Evolutionary conservation across 2,113 vertebrate genomes (phyloP), one percentile per base, ranked within the genome.

Genomic region (Hoplias malabaricus): DNA sequence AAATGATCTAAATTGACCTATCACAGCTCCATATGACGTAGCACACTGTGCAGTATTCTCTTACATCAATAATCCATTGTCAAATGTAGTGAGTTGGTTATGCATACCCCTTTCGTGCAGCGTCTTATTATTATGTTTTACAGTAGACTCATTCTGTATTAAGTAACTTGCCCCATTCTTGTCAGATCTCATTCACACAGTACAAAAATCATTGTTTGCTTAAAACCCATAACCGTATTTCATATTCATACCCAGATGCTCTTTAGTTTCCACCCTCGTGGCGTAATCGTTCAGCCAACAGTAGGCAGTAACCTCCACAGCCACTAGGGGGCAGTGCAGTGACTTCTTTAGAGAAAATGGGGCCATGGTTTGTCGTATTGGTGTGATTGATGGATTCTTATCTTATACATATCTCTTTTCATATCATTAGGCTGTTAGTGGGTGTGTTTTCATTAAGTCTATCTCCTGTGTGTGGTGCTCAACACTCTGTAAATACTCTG

Each of bases 261-360:
- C 40, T 36, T 42, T 31, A 21, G 59, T 61, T 43, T n/a, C 11
- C 25, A 27, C 57, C 34, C 36, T 43, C 54, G 3, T 53, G 48
- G 21, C 59, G 36, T 36, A 36, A 65, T 66, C 54, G 16, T 4
- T 27, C 42, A n/a, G 61, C 21, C 29, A 23, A 46, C 27, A 38
- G 53, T 46, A 38, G 29, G 61, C 61, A 38, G 46, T 40, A 12
- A 40, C 63, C 34, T 13, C 14, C 23, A 77, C 34, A 12, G 16
- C 40, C 75, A 77, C 75, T 77, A 70, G 75, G 67, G 63, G 75
- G 75, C 67, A 62, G 66, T 77, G 66, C 67, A 62, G 38, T 50
- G 69, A 77, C 67, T 77, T 48, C 66, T 69, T 76, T 50, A 19
- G 36, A 40, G 27, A 46, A 31, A 4, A 14, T 5, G 13, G 42